Evolutionary conservation across 2,888 invertebrate species (phyloP).

Genomic region (Drosophila sordidapex): DNA sequence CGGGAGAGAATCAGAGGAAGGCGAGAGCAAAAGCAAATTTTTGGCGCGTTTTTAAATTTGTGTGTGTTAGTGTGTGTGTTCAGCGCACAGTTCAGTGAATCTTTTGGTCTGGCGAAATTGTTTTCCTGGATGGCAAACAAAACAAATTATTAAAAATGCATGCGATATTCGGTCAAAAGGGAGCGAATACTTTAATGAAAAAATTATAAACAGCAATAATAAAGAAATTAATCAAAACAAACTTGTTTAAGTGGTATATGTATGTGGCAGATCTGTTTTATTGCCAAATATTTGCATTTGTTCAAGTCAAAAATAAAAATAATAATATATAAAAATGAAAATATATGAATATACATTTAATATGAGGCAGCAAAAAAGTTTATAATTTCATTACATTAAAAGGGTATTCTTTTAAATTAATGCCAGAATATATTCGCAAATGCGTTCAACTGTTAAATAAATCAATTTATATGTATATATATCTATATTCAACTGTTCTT

Average conservation of each 20-base stretch:
- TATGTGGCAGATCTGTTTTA: neutral
- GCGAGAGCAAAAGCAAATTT: slow-evolving; percentile 33
- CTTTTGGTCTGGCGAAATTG: slow-evolving; percentile 66
- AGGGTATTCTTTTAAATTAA: neutral
- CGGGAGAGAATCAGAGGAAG: neutral
- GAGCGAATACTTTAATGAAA: slow-evolving; percentile 67
- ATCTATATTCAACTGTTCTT: neutral
- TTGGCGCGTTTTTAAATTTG: slow-evolving; percentile 1
- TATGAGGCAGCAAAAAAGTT: neutral
- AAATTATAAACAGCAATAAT: slow-evolving; percentile 35
- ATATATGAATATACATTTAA: neutral
- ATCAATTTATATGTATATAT: neutral
- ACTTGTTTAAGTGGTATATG: neutral
- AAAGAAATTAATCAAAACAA: slow-evolving; percentile 22
- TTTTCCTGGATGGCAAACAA: slow-evolving; percentile 74
- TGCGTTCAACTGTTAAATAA: neutral
- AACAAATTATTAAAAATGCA: slow-evolving; percentile 77
- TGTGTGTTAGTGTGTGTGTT: slow-evolving; percentile 27
- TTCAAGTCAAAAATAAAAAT: neutral
- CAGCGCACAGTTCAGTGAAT: slow-evolving; percentile 74
- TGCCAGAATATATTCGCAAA: neutral
- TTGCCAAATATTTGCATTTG: neutral
- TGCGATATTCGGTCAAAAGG: slow-evolving; percentile 56
- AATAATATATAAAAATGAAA: neutral
- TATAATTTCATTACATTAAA: neutral